Evolutionary conservation across 2,888 invertebrate genomes (phyloP).

Genomic region (Autographa gamma): DNA sequence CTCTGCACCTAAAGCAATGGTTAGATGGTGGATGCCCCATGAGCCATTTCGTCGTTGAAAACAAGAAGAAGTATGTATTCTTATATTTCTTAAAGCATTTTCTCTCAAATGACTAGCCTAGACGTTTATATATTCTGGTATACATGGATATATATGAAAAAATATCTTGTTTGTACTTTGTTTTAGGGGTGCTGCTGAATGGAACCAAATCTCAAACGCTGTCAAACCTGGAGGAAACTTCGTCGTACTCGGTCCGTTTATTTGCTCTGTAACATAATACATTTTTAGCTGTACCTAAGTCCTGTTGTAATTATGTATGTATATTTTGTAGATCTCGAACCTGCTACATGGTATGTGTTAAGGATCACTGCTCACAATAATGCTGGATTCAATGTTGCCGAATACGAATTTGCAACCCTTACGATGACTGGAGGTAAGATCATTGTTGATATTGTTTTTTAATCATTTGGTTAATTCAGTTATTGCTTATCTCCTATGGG

Average conservation of each 20-base stretch:
- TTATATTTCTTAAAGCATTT: neutral
- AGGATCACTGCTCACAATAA: constrained; percentile 98
- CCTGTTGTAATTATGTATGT: neutral
- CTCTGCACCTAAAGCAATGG: constrained; percentile 97
- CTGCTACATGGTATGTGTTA: constrained; percentile 97
- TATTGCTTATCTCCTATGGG: neutral
- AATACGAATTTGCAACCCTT: constrained; percentile 98
- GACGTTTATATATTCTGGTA: no score
- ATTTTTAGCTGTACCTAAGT: neutral
- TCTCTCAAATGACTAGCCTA: no score
- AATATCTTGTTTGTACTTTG: neutral
- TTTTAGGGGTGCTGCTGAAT: constrained; percentile 93
- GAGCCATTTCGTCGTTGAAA: constrained; percentile 98
- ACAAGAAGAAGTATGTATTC: constrained; percentile 94
- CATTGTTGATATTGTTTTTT: neutral
- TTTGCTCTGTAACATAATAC: neutral
- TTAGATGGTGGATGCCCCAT: constrained; percentile 98
- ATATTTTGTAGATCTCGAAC: constrained; percentile 92
- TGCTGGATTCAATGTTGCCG: constrained; percentile 98
- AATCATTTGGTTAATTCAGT: neutral
- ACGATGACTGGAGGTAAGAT: constrained; percentile 97
- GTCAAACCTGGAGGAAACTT: constrained; percentile 97
- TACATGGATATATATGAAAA: neutral
- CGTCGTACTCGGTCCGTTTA: constrained; percentile 90
- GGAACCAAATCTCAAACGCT: constrained; percentile 98